A percentile compares a stretch with the other conserved stretches of the same genome.
Evolutionary conservation across 1,140 invertebrate genomes (phyloP).

Genomic region (Trachelipus rathkii): DNA sequence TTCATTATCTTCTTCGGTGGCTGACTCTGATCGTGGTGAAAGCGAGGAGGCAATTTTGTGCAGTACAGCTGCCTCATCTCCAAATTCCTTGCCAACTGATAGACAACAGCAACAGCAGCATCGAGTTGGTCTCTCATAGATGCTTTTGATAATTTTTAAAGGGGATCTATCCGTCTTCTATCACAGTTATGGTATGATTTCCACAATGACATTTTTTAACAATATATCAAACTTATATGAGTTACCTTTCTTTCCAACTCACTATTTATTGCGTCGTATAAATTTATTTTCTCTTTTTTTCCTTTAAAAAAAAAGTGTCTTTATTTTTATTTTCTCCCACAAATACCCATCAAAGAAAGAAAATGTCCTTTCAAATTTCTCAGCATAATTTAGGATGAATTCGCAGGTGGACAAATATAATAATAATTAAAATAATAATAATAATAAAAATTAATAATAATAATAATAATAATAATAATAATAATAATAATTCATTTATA

Average conservation of each 20-base stretch:
- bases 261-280: no score
- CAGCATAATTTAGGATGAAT: neutral
- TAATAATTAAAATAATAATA: conserved; percentile 1
- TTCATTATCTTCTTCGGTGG: neutral
- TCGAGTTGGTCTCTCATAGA: neutral
- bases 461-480: neutral
- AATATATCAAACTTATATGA: no score
- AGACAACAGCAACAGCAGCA: neutral
- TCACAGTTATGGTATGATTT: no score
- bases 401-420: neutral
- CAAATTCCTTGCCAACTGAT: neutral
- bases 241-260: no score
- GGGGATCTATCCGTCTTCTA: no score
- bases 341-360: neutral
- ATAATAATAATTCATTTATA: no score
- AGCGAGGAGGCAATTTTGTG: neutral
- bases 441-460: neutral
- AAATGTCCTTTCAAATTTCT: conserved; percentile 5
- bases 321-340: neutral
- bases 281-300: no score
- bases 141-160: neutral
- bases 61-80: neutral
- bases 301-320: no score
- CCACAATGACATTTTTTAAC: no score
- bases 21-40: neutral